Percentiles rank a stretch among this genome's conserved stretches.
Conservation (phyloP, 2,797 vertebrate genomes). For the Monodelphis domestica region DNA sequence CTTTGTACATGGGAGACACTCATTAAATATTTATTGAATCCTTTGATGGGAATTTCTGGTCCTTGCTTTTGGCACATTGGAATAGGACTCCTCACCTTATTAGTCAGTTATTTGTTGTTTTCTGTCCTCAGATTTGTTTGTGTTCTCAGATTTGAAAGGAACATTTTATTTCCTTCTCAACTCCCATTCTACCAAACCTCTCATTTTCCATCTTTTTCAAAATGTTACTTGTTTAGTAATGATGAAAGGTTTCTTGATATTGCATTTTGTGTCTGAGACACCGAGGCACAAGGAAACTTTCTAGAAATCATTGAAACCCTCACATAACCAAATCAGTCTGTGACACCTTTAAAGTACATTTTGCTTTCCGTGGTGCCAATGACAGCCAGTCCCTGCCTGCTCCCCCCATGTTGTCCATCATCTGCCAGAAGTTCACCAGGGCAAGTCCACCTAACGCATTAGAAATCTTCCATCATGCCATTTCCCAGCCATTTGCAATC, state of each 20-base stretch:
- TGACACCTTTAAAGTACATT: not conserved
- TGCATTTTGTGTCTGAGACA: not conserved
- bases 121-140: no score
- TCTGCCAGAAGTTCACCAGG: not conserved
- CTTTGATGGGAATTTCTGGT: not conserved
- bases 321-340: not conserved
- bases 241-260: not conserved
- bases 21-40: not conserved
- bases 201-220: not conserved
- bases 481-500: not conserved
- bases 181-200: not conserved
- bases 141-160: not conserved
- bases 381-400: not conserved
- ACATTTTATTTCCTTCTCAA: constrained; percentile 28
- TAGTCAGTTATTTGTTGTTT: constrained; percentile 1
- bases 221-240: constrained; percentile 5
- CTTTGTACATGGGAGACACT: not conserved
- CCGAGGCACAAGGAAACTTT: not conserved
- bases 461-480: not conserved
- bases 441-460: not conserved
- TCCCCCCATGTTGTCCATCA: not conserved
- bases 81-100: not conserved
- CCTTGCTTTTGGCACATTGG: not conserved
- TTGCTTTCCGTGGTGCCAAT: not conserved
- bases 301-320: not conserved